phyloP scores from a whole-genome alignment of 2,113 vertebrate genomes.

The Clupea harengus region DNA sequence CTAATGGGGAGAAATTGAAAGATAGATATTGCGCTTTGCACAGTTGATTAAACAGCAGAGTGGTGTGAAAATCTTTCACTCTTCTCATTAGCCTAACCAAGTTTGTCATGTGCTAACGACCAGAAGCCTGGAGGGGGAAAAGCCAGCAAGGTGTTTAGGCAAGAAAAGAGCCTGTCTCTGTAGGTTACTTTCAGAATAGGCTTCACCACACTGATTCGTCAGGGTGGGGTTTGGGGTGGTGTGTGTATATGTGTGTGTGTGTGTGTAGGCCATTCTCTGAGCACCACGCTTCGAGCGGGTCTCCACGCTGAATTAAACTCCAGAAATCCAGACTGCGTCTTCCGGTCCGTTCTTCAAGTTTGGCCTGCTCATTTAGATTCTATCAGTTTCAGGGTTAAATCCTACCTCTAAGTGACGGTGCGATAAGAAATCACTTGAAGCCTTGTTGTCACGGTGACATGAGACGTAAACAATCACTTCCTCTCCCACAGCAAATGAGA shows the following conservation, averaged over 20 bases:
- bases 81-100: constrained; percentile 84
- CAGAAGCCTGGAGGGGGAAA: constrained; percentile 20
- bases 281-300: too few relatives aligned
- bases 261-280: too few relatives aligned
- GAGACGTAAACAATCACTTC: not conserved
- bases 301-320: too few relatives aligned
- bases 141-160: constrained; percentile 18
- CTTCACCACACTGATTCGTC: not conserved
- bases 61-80: constrained; percentile 80
- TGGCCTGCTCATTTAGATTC: too few relatives aligned
- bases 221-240: not conserved
- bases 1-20: constrained; percentile 95
- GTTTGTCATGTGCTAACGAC: constrained; percentile 81
- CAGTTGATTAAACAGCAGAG: constrained; percentile 92
- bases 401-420: not conserved
- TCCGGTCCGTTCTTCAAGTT: too few relatives aligned
- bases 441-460: not conserved
- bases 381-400: not conserved
- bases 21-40: constrained; percentile 94
- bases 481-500: not conserved
- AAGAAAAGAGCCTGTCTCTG: not conserved
- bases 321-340: too few relatives aligned
- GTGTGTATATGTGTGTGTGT: not conserved
- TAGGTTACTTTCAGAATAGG: too few relatives aligned
- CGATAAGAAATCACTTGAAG: not conserved